A percentile compares a stretch with the other conserved stretches of the same genome.
Evolutionary conservation across 2,888 invertebrate genomes (phyloP).

Genomic region (Hololepta plana): DNA sequence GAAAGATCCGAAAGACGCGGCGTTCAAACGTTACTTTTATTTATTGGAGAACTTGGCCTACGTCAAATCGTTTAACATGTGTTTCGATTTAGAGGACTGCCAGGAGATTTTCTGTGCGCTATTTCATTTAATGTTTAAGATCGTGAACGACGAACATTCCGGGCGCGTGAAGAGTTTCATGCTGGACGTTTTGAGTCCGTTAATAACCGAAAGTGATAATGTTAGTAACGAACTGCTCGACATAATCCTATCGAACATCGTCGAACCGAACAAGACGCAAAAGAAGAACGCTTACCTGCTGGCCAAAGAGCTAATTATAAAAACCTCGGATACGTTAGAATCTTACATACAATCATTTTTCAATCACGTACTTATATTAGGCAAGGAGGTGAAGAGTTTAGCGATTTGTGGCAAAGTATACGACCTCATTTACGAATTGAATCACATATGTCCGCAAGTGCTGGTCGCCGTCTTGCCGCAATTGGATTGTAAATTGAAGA

Average conservation of each 20-base stretch:
- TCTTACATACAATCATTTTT: conserved; percentile 96
- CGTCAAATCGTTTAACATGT: conserved; percentile 97
- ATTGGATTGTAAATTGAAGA: conserved; percentile 87
- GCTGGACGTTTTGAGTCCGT: conserved; percentile 85
- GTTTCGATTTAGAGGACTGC: conserved; percentile 92
- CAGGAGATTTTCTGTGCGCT: conserved; percentile 91
- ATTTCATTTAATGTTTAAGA: conserved; percentile 86
- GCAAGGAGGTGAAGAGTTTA: conserved; percentile 70
- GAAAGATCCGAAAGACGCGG: conserved; percentile 91
- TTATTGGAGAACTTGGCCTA: conserved; percentile 91
- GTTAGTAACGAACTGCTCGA: conserved; percentile 88
- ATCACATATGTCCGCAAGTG: conserved; percentile 79
- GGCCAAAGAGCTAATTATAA: conserved; percentile 80
- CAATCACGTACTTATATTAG: conserved; percentile 85
- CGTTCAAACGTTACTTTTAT: conserved; percentile 95
- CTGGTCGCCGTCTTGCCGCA: conserved; percentile 81
- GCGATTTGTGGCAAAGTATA: conserved; percentile 74
- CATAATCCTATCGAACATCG: conserved; percentile 82
- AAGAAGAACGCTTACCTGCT: conserved; percentile 78
- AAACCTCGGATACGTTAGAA: conserved; percentile 83
- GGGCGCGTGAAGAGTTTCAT: conserved; percentile 93
- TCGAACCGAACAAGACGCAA: conserved; percentile 82
- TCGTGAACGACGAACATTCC: conserved; percentile 93
- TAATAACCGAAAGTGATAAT: conserved; percentile 89
- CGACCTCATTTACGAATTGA: conserved; percentile 90